Percentiles rank a stretch among this genome's conserved stretches.
These are phyloP conservation scores for Calidris pygmaea DNA, from an alignment of 2,113 vertebrate genomes.

Conservation along the genomic window DNA sequence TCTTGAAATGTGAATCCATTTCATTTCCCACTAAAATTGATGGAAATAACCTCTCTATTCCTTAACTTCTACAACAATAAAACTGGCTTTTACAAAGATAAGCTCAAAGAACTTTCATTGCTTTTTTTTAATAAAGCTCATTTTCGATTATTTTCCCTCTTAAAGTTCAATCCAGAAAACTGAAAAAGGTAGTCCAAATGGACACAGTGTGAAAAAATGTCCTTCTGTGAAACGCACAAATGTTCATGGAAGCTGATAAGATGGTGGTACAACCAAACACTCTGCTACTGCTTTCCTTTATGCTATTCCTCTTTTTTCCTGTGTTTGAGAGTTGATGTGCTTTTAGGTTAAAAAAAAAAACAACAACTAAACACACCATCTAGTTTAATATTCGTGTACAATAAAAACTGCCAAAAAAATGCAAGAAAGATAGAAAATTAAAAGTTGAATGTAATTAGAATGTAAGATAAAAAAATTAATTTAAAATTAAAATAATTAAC, in stretches of 20 bases:
- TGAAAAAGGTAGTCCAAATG: background rate
- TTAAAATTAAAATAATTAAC: background rate
- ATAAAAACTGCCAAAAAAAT: background rate
- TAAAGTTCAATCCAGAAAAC: background rate
- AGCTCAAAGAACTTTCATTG: background rate
- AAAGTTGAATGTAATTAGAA: background rate
- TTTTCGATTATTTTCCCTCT: background rate
- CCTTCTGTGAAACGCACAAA: background rate
- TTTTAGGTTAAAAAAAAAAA: background rate
- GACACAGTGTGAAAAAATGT: background rate
- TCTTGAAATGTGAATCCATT: background rate
- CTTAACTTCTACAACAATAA: background rate
- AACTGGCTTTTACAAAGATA: background rate
- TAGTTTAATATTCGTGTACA: background rate
- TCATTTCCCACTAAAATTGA: background rate
- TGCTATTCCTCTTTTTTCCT: background rate
- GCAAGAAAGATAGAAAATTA: background rate
- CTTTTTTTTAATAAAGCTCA: background rate
- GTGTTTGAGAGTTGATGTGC: accelerated
- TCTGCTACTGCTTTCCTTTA: background rate
- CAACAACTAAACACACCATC: background rate
- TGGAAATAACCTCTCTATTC: background rate
- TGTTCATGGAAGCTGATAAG: background rate
- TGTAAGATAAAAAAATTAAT: background rate
- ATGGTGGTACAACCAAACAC: background rate